Base-by-base conservation (phyloP, 2,113 vertebrate genomes). In the Pelvicachromis taeniatus region DNA sequence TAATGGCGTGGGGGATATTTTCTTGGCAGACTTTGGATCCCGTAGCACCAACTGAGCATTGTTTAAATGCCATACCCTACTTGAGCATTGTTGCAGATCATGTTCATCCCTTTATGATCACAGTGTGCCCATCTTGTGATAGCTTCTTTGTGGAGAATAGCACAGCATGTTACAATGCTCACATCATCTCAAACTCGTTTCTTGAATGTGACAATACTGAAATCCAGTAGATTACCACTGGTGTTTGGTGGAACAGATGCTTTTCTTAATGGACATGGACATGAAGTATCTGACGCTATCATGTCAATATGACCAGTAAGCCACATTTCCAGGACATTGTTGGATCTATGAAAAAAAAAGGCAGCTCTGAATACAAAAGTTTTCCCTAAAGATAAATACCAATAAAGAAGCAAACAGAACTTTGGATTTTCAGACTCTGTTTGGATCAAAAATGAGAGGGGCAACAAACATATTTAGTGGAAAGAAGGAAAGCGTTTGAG, bases 291-390 rank as follows among this genome's bases (percentile, higher is more conserved):
- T 31, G 4, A 31, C 11, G 23, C 23, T 31, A 19, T 50, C 68
- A 73, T 73, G 68, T 48, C 42, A 50, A 19, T 50, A 17, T 31
- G 42, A 48, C 9, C 29, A 29, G 29, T 31, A 3, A 17, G 35
- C 3, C n/a, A 5, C 4, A 3, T 65, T 65, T 65, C 35, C 19
- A 65, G 42, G 21, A 3, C 26, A 40, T 29, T 48, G 17, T 4
- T n/a, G 50, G 9, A 52, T 52, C 50, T n/a, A 48, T 48, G 0
- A 70, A 26, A 0, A 29, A 29, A 3, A 29, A 19, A 29, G 0
- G 0, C 9, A 73, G 2, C 12, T 73, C 68, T 73, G 68, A 29
- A 73, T 48, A 48, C 5, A 5, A 11, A 48, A 29, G 40, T 48
- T 48, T 17, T 11, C 21, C 14, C 40, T 29, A 42, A 48, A 11